Percentiles rank a stretch among this genome's conserved stretches.
Evolutionary conservation across 2,888 invertebrate genomes (phyloP).

Genomic region (Ophonus ardosiacus): DNA sequence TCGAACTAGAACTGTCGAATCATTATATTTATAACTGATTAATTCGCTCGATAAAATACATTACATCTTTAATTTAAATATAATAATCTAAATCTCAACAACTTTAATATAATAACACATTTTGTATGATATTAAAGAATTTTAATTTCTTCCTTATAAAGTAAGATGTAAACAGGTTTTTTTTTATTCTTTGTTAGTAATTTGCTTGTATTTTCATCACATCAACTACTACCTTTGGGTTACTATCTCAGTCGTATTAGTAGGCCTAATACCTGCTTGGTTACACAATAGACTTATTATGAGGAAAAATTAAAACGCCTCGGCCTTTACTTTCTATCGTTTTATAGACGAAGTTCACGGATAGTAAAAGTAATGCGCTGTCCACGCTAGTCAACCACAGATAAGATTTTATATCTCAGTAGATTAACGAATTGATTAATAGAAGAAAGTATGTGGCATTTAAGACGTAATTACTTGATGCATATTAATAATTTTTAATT

Average conservation of each 20-base stretch:
- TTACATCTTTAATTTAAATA: too few relatives aligned
- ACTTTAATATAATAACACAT: neutral
- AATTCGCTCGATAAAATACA: too few relatives aligned
- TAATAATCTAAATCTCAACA: neutral
- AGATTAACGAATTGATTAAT: constrained; percentile 20
- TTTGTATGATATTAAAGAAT: neutral
- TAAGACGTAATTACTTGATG: neutral
- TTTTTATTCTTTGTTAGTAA: constrained; percentile 18
- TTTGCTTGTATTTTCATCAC: constrained; percentile 13
- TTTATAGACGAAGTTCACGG: constrained; percentile 26
- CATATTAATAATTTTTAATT: constrained; percentile 12
- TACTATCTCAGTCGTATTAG: neutral
- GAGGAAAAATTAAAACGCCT: neutral
- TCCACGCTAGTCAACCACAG: neutral
- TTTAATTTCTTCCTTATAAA: constrained; percentile 18
- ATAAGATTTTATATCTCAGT: neutral
- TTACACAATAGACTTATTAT: constrained; percentile 17
- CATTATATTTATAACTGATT: too few relatives aligned
- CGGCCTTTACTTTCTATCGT: constrained; percentile 9
- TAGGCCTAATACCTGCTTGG: neutral
- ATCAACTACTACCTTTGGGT: neutral
- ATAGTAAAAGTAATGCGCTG: constrained; percentile 18
- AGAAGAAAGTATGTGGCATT: constrained; percentile 21
- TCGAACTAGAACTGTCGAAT: too few relatives aligned
- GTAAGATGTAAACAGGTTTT: neutral